A percentile compares a stretch with the other conserved stretches of the same genome.
Conservation (phyloP, 2,113 vertebrate species). For the Cebidichthys violaceus region DNA sequence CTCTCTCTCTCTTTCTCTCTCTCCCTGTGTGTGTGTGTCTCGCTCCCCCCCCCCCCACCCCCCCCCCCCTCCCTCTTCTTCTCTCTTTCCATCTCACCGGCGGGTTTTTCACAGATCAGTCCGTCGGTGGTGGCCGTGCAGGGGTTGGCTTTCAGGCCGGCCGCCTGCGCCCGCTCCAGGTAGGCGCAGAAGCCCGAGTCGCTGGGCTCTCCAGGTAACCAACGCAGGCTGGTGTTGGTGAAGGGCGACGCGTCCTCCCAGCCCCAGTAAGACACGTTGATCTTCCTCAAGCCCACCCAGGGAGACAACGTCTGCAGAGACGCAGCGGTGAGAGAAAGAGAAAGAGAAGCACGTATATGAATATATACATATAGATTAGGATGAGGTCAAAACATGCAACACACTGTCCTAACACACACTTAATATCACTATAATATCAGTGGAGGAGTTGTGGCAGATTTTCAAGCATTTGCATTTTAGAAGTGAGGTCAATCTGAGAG, state of each 20-base stretch:
- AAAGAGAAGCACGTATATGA: neutral
- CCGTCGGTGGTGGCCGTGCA: slow-evolving; percentile 92
- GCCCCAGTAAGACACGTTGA: slow-evolving; percentile 96
- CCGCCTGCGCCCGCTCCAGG: slow-evolving; percentile 80
- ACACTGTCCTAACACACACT: too few species aligned
- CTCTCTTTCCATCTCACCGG: slow-evolving; percentile 70
- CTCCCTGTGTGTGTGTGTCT: too few species aligned
- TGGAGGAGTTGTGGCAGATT: neutral
- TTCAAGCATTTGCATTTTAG: neutral
- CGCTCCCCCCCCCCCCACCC: too few species aligned
- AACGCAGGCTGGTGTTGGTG: slow-evolving; percentile 89
- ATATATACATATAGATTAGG: too few species aligned
- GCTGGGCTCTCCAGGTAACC: slow-evolving; percentile 90
- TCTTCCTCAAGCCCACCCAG: slow-evolving; percentile 95
- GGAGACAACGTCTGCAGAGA: slow-evolving; percentile 88
- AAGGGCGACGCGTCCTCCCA: slow-evolving; percentile 96
- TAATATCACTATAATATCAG: neutral
- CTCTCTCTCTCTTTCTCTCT: neutral
- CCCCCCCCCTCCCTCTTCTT: fast-evolving
- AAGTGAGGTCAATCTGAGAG: neutral
- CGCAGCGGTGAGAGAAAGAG: too few species aligned
- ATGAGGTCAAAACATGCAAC: too few species aligned
- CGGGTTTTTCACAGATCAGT: slow-evolving; percentile 92
- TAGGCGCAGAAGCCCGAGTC: slow-evolving; percentile 95
- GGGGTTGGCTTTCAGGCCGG: slow-evolving; percentile 90